Evolutionary conservation across 35 echinoderm and acorn worm species (phyloP).

Genomic region (Apostichopus parvimensis): DNA sequence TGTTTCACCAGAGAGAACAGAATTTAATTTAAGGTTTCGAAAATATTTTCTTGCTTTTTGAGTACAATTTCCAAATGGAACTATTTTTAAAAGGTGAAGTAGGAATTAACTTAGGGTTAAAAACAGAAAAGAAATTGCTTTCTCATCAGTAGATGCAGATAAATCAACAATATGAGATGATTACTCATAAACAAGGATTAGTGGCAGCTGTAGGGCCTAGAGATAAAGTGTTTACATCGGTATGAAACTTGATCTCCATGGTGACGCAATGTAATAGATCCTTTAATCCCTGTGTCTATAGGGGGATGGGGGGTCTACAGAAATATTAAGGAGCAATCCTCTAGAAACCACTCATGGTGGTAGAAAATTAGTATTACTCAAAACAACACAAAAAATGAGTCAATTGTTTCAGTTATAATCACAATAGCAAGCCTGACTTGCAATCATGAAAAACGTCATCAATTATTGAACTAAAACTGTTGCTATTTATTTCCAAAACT

Average conservation of each 20-base stretch:
- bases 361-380: too few relatives aligned
- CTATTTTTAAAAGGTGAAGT: not conserved
- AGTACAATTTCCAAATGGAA: not conserved
- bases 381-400: too few relatives aligned
- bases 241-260: not conserved
- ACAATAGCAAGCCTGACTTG: too few relatives aligned
- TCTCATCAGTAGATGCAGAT: not conserved
- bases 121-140: not conserved
- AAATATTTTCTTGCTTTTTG: not conserved
- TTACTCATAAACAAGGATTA: constrained; percentile 1
- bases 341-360: too few relatives aligned
- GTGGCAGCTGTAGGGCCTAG: not conserved
- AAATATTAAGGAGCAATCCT: not conserved
- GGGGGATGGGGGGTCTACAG: not conserved
- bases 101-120: not conserved
- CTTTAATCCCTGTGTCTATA: not conserved
- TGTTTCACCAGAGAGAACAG: constrained; percentile 9
- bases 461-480: too few relatives aligned
- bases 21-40: constrained; percentile 29
- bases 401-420: too few relatives aligned
- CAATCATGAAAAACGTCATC: too few relatives aligned
- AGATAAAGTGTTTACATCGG: not conserved
- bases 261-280: not conserved
- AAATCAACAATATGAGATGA: not conserved
- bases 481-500: too few relatives aligned